These are phyloP conservation scores for Antrozous pallidus DNA, from an alignment of 2,797 vertebrate species.

Conservation along the genomic window DNA sequence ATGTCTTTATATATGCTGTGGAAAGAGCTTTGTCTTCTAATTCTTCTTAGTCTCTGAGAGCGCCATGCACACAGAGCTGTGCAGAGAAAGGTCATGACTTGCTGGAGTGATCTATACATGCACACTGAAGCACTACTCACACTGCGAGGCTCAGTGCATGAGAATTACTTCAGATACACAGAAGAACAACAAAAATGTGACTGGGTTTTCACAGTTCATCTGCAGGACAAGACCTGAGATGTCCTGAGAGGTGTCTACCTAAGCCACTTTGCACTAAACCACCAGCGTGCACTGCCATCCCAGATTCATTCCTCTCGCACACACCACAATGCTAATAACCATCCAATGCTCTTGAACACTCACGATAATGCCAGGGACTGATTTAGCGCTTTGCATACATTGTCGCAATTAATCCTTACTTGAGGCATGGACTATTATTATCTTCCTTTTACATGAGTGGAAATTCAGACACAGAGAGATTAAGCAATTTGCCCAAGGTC, in stretches of 20 bases:
- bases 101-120: not conserved
- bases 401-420: conserved; percentile 60
- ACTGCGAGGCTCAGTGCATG: not conserved
- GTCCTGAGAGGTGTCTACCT: not conserved
- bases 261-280: not conserved
- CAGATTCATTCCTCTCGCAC: not conserved
- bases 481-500: conserved; percentile 53
- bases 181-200: not conserved
- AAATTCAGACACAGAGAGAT: conserved; percentile 46
- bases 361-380: not conserved
- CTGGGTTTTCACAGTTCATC: not conserved
- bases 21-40: not conserved
- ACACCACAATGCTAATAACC: not conserved
- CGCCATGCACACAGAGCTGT: not conserved
- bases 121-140: not conserved
- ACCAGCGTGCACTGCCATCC: not conserved
- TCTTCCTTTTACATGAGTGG: conserved; percentile 43
- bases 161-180: not conserved
- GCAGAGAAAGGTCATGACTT: not conserved
- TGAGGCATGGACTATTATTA: conserved; percentile 5
- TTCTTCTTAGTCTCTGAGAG: not conserved
- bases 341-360: not conserved
- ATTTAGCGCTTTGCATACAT: conserved; percentile 51
- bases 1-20: not conserved
- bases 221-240: not conserved